Conservation (phyloP, 2,113 vertebrate species). For the Penelope pileata region DNA sequence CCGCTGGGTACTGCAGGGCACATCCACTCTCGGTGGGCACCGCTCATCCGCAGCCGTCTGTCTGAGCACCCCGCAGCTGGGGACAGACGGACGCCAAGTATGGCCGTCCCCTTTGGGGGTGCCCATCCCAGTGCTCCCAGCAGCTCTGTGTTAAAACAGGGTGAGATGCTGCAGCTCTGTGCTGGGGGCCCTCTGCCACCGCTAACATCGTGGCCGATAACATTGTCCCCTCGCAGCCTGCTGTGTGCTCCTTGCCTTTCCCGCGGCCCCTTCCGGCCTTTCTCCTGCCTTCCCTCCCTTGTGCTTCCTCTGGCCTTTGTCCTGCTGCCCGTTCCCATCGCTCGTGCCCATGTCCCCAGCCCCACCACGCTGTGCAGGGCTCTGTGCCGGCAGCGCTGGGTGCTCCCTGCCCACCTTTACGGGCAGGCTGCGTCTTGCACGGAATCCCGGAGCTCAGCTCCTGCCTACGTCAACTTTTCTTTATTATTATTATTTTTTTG, state of each 20-base stretch:
- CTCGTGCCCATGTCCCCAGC: neutral
- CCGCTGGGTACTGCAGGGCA: fast-evolving
- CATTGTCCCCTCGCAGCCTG: neutral
- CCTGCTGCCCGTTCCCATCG: neutral
- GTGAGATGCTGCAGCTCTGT: neutral
- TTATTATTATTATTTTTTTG: neutral
- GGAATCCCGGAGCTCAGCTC: fast-evolving
- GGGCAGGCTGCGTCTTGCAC: neutral
- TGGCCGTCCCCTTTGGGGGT: neutral
- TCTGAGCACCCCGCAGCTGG: fast-evolving
- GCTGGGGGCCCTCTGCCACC: neutral
- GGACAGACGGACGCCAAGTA: neutral
- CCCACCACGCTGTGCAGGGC: neutral
- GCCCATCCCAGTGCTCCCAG: neutral
- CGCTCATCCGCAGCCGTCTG: fast-evolving
- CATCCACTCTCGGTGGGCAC: neutral
- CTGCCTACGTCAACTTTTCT: neutral
- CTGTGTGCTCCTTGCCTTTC: neutral
- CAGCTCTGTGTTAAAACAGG: neutral
- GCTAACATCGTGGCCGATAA: neutral
- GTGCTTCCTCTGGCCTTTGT: neutral
- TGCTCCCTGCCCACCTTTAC: neutral
- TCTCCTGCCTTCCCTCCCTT: neutral
- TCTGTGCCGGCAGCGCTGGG: too few species aligned
- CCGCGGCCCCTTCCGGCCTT: neutral